A percentile compares a stretch with the other conserved stretches of the same genome.
These are phyloP conservation scores for Danaus chrysippus DNA, from an alignment of 2,888 invertebrate species.

Conservation along the genomic window DNA sequence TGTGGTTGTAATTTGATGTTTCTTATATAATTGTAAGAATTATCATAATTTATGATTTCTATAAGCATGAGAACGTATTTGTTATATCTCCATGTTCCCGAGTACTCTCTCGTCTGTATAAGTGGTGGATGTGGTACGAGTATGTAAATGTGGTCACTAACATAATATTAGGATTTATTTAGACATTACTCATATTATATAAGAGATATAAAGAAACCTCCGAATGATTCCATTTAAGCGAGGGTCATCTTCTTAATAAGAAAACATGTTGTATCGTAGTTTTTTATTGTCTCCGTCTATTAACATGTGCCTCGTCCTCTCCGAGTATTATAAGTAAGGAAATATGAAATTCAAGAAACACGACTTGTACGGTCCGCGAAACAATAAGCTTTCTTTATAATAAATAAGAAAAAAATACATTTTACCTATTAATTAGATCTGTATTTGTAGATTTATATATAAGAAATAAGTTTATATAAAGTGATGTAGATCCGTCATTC, in stretches of 20 bases:
- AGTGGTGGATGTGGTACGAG: conserved; percentile 6
- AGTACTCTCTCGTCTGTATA: background rate
- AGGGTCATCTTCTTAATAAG: conserved; percentile 32
- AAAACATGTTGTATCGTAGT: conserved; percentile 41
- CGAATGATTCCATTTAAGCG: conserved; percentile 30
- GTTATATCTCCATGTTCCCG: background rate
- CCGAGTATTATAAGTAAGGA: conserved; percentile 54
- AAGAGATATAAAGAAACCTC: conserved; percentile 16
- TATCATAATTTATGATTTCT: too few species aligned
- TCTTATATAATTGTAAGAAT: too few species aligned
- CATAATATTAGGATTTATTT: conserved; percentile 24
- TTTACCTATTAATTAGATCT: background rate
- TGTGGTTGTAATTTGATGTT: too few species aligned
- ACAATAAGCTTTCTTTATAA: conserved; percentile 14
- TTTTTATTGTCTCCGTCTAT: conserved; percentile 59
- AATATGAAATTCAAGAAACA: conserved; percentile 53
- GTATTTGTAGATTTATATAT: too few species aligned
- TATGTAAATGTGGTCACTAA: conserved; percentile 20
- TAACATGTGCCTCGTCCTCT: conserved; percentile 44
- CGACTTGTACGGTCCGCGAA: conserved; percentile 45
- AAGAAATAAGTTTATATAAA: too few species aligned
- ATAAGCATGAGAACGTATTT: background rate
- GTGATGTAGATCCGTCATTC: too few species aligned
- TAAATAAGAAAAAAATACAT: conserved; percentile 13
- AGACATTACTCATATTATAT: conserved; percentile 22